A percentile compares a stretch with the other conserved stretches of the same genome.
Evolutionary conservation across 2,888 invertebrate genomes (phyloP).

Genomic region (Drosophila rellima): DNA sequence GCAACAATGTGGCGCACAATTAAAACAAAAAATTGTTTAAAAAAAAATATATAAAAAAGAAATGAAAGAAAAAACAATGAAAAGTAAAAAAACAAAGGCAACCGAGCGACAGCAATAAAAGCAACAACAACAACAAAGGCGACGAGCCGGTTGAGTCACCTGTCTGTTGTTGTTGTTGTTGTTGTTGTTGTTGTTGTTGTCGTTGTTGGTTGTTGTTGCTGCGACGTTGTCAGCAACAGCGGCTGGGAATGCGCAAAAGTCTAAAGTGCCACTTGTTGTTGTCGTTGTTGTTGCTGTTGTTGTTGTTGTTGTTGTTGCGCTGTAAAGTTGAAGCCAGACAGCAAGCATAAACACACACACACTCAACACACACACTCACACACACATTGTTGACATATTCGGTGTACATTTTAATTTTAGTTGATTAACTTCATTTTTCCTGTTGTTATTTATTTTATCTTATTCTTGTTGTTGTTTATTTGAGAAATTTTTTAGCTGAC

Average conservation of each 20-base stretch:
- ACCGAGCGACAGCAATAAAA: constrained; percentile 19
- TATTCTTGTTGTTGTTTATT: constrained; percentile 32
- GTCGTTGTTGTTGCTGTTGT: constrained; percentile 36
- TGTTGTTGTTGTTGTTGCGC: constrained; percentile 39
- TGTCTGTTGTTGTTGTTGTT: constrained; percentile 48
- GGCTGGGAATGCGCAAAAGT: constrained; percentile 80
- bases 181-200: constrained; percentile 9
- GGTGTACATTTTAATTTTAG: constrained; percentile 74
- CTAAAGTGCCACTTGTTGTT: constrained; percentile 76
- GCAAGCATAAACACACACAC: constrained; percentile 39
- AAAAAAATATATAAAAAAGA: too few species aligned
- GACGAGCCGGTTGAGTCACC: constrained; percentile 76
- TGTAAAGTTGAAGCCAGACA: constrained; percentile 65
- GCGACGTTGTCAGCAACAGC: constrained; percentile 49
- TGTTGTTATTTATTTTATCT: constrained; percentile 45
- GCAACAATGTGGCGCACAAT: constrained; percentile 49
- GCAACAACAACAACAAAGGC: constrained; percentile 30
- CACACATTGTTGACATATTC: constrained; percentile 69
- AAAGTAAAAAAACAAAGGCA: constrained; percentile 18
- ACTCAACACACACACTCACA: constrained; percentile 24
- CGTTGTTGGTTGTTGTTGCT: constrained; percentile 2
- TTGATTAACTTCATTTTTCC: constrained; percentile 71
- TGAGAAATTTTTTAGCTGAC: constrained; percentile 49
- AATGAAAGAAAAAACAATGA: constrained; percentile 10
- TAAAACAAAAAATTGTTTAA: constrained; percentile 28